Evolutionary conservation across 2,113 vertebrate genomes (phyloP), one percentile per base, ranked within the genome.

Genomic region (Phylloscopus trochilus): DNA sequence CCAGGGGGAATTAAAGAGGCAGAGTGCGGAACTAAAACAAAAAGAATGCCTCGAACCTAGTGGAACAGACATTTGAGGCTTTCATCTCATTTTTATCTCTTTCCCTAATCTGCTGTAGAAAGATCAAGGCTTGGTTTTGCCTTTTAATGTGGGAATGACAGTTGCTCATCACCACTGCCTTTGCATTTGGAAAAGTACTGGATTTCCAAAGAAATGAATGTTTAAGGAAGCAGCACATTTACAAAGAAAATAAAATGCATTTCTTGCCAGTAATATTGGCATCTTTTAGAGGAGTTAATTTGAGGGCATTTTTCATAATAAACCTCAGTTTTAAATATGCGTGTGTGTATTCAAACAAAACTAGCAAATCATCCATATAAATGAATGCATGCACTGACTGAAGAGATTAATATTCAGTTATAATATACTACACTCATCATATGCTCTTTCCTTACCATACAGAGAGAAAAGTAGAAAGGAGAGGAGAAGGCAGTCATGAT

Each of bases 1-100:
- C 98, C 98, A 97, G 97, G 96, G 97, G 98, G 98, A 98, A 98
- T 98, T 98, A 98, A 97, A 98, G 97, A 98, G 96, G 97, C 97
- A 98, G 97, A 97, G 97, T 97, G 96, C 95, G 67, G 97, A 98
- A 98, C 97, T 93, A 97, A 98, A 97, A 97, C 97, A 98, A 97
- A 98, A 97, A 96, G 97, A 98, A 97, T 97, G 95, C 96, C 97
- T 98, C 93, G 96, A 98, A 98, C 98, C 98, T 98, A 98, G 98
- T 97, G 98, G 98, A 99, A 98, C 98, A 97, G 97, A 98, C 98
- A 98, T 98, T 97, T 95, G 96, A 95, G 96, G 94, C 93, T 97
- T 97, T 97, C 92, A 95, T 97, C 96, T 96, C 92, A 95, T 97
- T 94, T 89, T 96, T 95, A 96, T 94, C 93, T 95, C 83, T 41